Evolutionary conservation across 2,888 invertebrate genomes (phyloP), one percentile per base, ranked within the genome.

Genomic region (Agapostemon virescens): DNA sequence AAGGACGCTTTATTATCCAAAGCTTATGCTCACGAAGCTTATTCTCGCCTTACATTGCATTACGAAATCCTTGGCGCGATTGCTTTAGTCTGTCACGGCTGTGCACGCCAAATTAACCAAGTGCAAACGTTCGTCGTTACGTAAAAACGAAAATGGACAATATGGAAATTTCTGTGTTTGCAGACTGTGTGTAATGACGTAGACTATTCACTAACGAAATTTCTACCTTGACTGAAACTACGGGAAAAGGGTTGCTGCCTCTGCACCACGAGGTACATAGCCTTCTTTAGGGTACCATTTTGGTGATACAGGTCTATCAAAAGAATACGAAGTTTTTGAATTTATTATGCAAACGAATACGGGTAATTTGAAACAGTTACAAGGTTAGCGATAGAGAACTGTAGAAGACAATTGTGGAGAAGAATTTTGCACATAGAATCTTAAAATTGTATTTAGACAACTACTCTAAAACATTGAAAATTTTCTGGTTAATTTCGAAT

Each of bases 181-280:
- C 49, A 11, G n/a, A 49, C 49, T 49, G 49, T 49, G n/a, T 49
- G 49, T n/a, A 49, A 49, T n/a, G 49, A 49, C n/a, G 49, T 49
- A n/a, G 11, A 49, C n/a, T 49, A n/a, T n/a, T n/a, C n/a, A 49
- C 49, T 49, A 49, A 49, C 49, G 49, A 49, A 49, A 49, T n/a
- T 2, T 49, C 11, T n/a, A n/a, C 3, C n/a, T 49, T n/a, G 11
- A n/a, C 2, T n/a, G 49, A 49, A 49, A n/a, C 49, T 49, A 49
- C 49, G 11, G 11, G 20, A 20, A 20, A 45, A 9, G 20, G n/a
- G 11, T 49, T 49, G 49, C 11, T 49, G 11, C n/a, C n/a, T 49
- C 49, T 11, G 49, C 11, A 49, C n/a, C n/a, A n/a, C n/a, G n/a
- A n/a, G 11, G 9, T 49, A 49, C n/a, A n/a, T 49, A n/a, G n/a